Conservation (phyloP, 1,140 invertebrate genomes). For the Procambarus virginalis region DNA sequence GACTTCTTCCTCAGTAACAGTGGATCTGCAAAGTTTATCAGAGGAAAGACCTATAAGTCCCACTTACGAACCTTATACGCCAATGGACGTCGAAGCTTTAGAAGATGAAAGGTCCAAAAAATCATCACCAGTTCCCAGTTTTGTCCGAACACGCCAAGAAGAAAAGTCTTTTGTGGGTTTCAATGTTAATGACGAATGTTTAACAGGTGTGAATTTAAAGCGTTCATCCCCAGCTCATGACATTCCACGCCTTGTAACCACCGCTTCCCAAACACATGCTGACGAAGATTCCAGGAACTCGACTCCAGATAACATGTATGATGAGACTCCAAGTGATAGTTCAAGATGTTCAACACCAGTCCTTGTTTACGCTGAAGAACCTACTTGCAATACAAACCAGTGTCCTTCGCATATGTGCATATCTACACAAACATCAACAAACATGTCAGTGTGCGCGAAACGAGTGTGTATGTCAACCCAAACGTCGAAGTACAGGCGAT, state of each 20-base stretch:
- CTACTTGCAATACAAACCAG: no score
- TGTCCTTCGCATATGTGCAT: neutral
- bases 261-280: neutral
- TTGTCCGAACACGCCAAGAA: neutral
- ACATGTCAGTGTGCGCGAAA: neutral
- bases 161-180: no score
- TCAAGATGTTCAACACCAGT: neutral
- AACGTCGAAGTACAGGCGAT: neutral
- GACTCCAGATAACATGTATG: neutral
- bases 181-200: neutral
- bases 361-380: no score
- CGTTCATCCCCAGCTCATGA: neutral
- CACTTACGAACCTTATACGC: neutral
- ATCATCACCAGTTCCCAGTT: neutral
- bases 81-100: neutral
- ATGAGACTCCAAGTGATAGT: neutral
- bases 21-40: neutral
- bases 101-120: neutral
- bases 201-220: neutral
- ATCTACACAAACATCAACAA: neutral
- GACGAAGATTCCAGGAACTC: neutral
- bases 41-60: neutral
- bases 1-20: neutral
- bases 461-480: neutral
- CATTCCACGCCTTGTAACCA: neutral